Conservation (phyloP, 2,113 vertebrate genomes). For the Tinamus guttatus region DNA sequence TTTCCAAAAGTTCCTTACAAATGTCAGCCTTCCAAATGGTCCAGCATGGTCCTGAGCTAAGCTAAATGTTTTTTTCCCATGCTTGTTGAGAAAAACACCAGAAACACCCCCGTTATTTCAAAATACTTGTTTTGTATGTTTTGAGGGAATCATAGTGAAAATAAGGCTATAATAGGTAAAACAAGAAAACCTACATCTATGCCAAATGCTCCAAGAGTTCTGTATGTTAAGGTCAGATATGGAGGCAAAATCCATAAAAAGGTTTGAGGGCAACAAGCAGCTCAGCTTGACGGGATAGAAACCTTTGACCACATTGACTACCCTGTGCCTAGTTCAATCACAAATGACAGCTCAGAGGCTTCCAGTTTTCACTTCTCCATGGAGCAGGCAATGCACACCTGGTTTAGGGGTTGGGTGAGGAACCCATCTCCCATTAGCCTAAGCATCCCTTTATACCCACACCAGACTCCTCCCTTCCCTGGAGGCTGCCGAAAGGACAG, state of each 20-base stretch:
- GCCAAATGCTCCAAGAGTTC: background rate
- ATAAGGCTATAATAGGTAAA: background rate
- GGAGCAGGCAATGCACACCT: background rate
- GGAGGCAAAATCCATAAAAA: background rate
- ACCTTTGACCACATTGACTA: background rate
- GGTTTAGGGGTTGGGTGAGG: fast-evolving
- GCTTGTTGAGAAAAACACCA: background rate
- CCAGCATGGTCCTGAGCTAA: background rate
- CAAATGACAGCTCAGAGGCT: background rate
- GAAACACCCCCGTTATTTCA: background rate
- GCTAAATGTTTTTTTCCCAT: background rate
- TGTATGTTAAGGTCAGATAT: fast-evolving
- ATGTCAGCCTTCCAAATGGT: background rate
- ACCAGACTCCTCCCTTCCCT: background rate
- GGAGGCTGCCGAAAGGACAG: background rate
- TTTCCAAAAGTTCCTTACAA: background rate
- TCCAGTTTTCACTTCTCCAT: background rate
- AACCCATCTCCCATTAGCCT: background rate
- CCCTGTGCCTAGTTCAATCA: background rate
- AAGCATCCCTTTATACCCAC: background rate
- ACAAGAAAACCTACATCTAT: background rate
- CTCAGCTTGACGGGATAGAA: background rate
- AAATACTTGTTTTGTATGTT: background rate
- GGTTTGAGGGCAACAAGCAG: background rate
- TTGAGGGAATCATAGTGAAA: background rate